Evolutionary conservation across 2,113 vertebrate species (phyloP), one percentile per base, ranked within the genome.

Genomic region (Bujurquina vittata): DNA sequence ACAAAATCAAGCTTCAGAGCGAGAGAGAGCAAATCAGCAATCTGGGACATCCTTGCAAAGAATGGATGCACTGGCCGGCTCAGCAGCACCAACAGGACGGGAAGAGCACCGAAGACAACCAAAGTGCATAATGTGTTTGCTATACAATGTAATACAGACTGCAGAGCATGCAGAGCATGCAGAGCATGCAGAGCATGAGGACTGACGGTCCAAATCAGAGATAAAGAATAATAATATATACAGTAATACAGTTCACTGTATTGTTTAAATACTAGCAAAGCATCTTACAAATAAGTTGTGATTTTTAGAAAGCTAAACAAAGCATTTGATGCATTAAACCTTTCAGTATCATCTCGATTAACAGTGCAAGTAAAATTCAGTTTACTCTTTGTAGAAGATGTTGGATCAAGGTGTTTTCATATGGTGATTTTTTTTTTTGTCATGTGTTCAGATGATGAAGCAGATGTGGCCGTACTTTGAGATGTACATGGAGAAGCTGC

Each of bases 401-500:
- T 63, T 69, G 62, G 10, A 29, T 59, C 7, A 22, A 3, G 20
- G 5, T 18, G 4, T 69, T 37, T 79, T 43, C 7, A 10, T 12
- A 10, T 10, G 12, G 26, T 2, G 26, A n/a, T n/a, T n/a, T 23
- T 12, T 40, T 8, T 54, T 77, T n/a, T 52, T 4, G 63, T 67
- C 37, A 26, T 46, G 10, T 83, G 55, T 35, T n/a, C 81, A 99
- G 98, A 92, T 99, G 75, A 85, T 99, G 88, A 81, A 91, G 11
- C 98, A 99, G 93, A 96, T 95, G 49, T 99, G 98, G 98, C 98
- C 98, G 1, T 99, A 97, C 90, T 96, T 99, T 1, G 97, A 96
- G 63, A 95, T 97, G 88, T 97, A 95, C 83, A 96, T 99, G 97
- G 98, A 99, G 63, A 98, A 96, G 82, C 91, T 98, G 22, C 94